Evolutionary conservation across 2,888 invertebrate genomes (phyloP), one percentile per base, ranked within the genome.

Genomic region (Cryptophagus acutangulus): DNA sequence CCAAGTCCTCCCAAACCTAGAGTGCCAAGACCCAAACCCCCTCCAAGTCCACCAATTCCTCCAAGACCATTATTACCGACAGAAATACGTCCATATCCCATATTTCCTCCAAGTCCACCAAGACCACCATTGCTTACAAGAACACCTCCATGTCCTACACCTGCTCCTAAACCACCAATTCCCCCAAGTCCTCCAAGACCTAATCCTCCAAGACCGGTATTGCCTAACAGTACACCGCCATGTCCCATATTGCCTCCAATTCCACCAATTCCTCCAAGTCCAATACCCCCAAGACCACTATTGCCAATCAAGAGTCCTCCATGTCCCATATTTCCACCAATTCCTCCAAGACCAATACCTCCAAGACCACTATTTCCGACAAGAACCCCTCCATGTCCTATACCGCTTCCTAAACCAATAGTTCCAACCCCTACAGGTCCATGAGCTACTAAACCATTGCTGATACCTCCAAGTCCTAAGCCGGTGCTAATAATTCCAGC

Each of bases 241-340:
- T n/a, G n/a, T n/a, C n/a, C n/a, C n/a, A n/a, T n/a, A n/a, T n/a
- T n/a, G n/a, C n/a, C n/a, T n/a, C n/a, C n/a, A n/a, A n/a, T n/a
- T n/a, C n/a, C n/a, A n/a, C n/a, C n/a, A n/a, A n/a, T n/a, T n/a
- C n/a, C n/a, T n/a, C n/a, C n/a, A 18, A 38, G 33, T n/a, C 46
- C 46, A 26, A 40, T 17, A 17, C 43, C 44, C 17, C 47, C 45
- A 30, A 42, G 39, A 14, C 45, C 36, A 28, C 35, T 12, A 25
- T 39, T 42, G 5, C n/a, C 26, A 2, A 26, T 15, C 5, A 14
- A 14, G 3, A 31, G 26, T 4, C 9, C 26, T 3, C 8, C 18
- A 6, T 33, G 17, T 38, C 39, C 25, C 12, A 14, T 28, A 34
- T 18, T 20, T 16, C 12, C 13, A n/a, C n/a, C n/a, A 12, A 40